Conservation (phyloP, 2,113 vertebrate genomes). For the Albula goreensis region DNA sequence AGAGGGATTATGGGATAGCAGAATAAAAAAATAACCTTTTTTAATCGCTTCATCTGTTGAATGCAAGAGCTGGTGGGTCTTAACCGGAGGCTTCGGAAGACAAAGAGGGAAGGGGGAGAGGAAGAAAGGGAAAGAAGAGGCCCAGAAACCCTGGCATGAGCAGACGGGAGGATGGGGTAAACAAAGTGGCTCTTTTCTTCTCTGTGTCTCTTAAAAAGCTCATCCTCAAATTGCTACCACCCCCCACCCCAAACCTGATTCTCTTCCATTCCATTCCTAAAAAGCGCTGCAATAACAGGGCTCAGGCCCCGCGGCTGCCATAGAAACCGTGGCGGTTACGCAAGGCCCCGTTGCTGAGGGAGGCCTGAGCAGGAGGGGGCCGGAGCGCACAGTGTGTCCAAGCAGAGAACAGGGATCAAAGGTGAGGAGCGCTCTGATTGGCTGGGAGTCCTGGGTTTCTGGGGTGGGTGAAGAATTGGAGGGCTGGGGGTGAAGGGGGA, state of each 20-base stretch:
- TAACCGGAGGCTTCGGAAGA: slow-evolving; percentile 43
- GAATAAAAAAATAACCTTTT: slow-evolving; percentile 24
- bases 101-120: slow-evolving; percentile 41
- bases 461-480: too few species aligned
- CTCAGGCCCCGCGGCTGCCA: slow-evolving; percentile 51
- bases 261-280: background rate
- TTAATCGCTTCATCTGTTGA: slow-evolving; percentile 46
- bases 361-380: slow-evolving; percentile 4
- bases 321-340: slow-evolving; percentile 26
- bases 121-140: slow-evolving; percentile 28
- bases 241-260: slow-evolving; percentile 20
- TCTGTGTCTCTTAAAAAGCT: slow-evolving; percentile 34
- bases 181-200: slow-evolving; percentile 35
- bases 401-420: background rate
- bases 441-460: background rate
- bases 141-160: slow-evolving; percentile 28
- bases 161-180: slow-evolving; percentile 29
- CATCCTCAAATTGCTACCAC: slow-evolving; percentile 43
- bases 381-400: slow-evolving; percentile 6
- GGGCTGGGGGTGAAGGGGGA: slow-evolving; percentile 1
- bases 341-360: slow-evolving; percentile 9
- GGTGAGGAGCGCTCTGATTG: slow-evolving; percentile 22
- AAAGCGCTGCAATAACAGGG: slow-evolving; percentile 48
- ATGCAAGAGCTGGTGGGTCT: slow-evolving; percentile 24
- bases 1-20: slow-evolving; percentile 24